These are phyloP conservation scores for Hypothenemus hampei DNA, from an alignment of 1,140 invertebrate species.

Conservation along the genomic window DNA sequence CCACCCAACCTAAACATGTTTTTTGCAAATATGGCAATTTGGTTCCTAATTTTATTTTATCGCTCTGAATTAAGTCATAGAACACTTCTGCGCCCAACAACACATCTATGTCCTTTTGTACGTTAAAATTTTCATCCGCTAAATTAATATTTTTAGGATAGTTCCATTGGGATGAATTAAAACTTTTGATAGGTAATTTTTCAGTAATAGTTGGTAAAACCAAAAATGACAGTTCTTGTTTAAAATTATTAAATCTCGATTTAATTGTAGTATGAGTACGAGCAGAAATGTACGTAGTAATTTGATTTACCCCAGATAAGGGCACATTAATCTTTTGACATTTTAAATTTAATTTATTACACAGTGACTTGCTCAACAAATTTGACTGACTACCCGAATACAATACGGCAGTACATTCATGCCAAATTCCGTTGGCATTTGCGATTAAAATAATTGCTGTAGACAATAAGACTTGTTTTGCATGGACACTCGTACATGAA, in stretches of 20 bases:
- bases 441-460: slow-evolving; percentile 15
- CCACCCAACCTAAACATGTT: slow-evolving; percentile 39
- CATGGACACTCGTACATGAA: no score
- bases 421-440: not conserved
- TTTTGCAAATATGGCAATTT: slow-evolving; percentile 33
- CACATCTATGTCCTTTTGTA: slow-evolving; percentile 31
- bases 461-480: slow-evolving; percentile 11
- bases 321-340: slow-evolving; percentile 6
- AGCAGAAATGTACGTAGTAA: not conserved
- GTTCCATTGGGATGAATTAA: slow-evolving; percentile 26
- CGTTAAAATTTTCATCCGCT: slow-evolving; percentile 36
- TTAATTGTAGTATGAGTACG: not conserved
- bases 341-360: slow-evolving; percentile 13
- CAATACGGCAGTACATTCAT: slow-evolving; percentile 11
- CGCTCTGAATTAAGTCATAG: slow-evolving; percentile 36
- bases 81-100: slow-evolving; percentile 37
- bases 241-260: slow-evolving; percentile 1
- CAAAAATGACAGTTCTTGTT: slow-evolving; percentile 5
- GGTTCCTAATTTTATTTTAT: slow-evolving; percentile 29
- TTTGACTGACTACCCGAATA: slow-evolving; percentile 23
- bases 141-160: slow-evolving; percentile 33
- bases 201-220: slow-evolving; percentile 1
- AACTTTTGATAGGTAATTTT: slow-evolving; percentile 30
- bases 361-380: slow-evolving; percentile 12
- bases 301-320: slow-evolving; percentile 8